These are phyloP conservation scores for Microtus pennsylvanicus DNA, from an alignment of 2,113 vertebrate species.

Conservation along the genomic window DNA sequence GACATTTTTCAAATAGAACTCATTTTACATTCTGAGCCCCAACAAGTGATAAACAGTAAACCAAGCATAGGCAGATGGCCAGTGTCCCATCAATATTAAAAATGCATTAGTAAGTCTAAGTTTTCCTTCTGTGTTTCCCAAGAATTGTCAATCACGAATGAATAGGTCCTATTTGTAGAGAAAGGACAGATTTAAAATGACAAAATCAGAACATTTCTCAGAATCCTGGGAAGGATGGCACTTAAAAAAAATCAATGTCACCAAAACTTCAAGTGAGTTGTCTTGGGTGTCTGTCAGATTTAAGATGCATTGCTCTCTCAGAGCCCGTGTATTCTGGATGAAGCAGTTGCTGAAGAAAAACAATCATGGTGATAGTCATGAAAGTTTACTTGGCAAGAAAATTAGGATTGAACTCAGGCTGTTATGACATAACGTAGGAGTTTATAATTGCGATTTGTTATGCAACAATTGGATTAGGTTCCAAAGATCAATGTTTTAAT, in stretches of 20 bases:
- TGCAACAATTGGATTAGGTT: slow-evolving; percentile 75
- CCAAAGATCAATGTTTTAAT: slow-evolving; percentile 62
- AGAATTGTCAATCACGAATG: slow-evolving; percentile 62
- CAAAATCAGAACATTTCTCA: slow-evolving; percentile 67
- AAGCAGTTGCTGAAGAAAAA: slow-evolving; percentile 70
- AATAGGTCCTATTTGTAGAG: slow-evolving; percentile 67
- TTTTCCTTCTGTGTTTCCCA: slow-evolving; percentile 65
- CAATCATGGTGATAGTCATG: slow-evolving; percentile 71
- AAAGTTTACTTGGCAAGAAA: slow-evolving; percentile 74
- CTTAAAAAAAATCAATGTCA: not conserved
- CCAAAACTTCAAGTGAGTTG: slow-evolving; percentile 45
- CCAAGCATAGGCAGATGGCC: slow-evolving; percentile 37
- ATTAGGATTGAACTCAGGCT: slow-evolving; percentile 65
- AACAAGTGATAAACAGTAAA: slow-evolving; percentile 24
- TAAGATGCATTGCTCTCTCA: not conserved
- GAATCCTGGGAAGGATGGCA: slow-evolving; percentile 48
- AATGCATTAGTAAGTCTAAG: slow-evolving; percentile 60
- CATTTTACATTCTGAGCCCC: slow-evolving; percentile 37
- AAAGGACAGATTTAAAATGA: slow-evolving; percentile 73
- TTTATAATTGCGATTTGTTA: slow-evolving; percentile 82
- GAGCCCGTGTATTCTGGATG: slow-evolving; percentile 44
- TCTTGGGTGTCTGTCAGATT: slow-evolving; percentile 47
- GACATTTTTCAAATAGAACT: not conserved
- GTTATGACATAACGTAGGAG: slow-evolving; percentile 69
- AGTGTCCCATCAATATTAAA: slow-evolving; percentile 58